Base-by-base conservation (phyloP, 2,888 invertebrate species). In the Beris morrisii region DNA sequence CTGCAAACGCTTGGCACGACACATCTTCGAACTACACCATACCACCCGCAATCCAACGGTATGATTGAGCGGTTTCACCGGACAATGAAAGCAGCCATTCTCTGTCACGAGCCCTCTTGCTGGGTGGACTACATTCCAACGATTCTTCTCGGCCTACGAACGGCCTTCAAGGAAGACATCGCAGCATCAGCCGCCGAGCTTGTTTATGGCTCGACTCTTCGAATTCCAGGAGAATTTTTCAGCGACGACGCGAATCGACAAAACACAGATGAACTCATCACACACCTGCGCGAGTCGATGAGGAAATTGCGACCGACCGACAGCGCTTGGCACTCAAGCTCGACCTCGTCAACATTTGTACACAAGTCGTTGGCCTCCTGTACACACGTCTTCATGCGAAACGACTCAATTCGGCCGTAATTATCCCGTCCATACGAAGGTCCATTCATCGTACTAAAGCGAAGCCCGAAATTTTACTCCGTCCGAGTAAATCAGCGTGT, bases 201-300 rank as follows among this genome's bases (percentile, higher is more conserved):
- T 9, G 13, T 52, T 15, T 52, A 15, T 52, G 52, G 52, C 15
- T 52, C 52, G 9, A 15, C 52, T 3, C 22, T 52, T 15, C 52
- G 52, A 22, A 2, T 52, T n/a, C 52, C 52, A n/a, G 52, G 52
- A n/a, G 52, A 52, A 52, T 52, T 52, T 2, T 52, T 52, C 22
- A n/a, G 22, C 1, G 52, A 52, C n/a, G 44, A 44, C n/a, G 44
- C 9, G 11, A 44, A 44, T n/a, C 9, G n/a, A 12, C 44, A 44
- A 44, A 44, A 44, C 44, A 22, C 22, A 22, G 22, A 22, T 22
- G 44, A 44, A n/a, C 44, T 44, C 11, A 44, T 44, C 44, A 2
- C 9, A 2, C 44, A 44, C 2, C n/a, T 44, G 3, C 44, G 2
- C 9, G 11, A 44, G 3, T 12, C 44, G 1, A 44, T 44, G 44